Evolutionary conservation across 2,888 invertebrate genomes (phyloP), one percentile per base, ranked within the genome.

Genomic region (Caenorhabditis afra): DNA sequence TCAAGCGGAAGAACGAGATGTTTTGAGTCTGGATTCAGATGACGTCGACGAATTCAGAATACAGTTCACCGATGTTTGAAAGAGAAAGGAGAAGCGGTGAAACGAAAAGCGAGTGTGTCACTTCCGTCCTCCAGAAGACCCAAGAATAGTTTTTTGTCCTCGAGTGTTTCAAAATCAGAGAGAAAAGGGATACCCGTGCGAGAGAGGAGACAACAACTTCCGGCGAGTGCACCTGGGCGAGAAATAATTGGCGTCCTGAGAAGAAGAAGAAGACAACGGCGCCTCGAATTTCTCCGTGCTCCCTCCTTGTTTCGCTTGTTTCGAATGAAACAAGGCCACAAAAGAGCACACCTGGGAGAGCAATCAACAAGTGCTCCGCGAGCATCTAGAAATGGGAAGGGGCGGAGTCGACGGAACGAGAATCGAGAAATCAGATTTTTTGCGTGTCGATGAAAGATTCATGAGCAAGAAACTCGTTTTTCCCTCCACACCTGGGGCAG

Each of bases 361-460:
- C 67, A 61, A 61, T 70, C 70, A 53, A 37, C 53, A 71, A 53
- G 49, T 71, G 44, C 35, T 35, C 14, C n/a, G 52, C 59, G 59
- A 68, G 44, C 53, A 47, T 53, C 61, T 45, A 22, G 47, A 22
- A 70, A 53, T 61, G 39, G 49, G 58, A 73, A n/a, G 37, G 64
- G 73, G 73, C 73, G 73, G 73, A 61, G 62, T 44, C 45, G 29
- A 7, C 4, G 29, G 7, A 37, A 45, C 3, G 41, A 49, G 16
- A 55, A 53, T 18, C 16, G 45, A 35, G 20, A 20, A 20, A 29
- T 45, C 22, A 8, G 20, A 20, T 55, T 47, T 58, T 47, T 53
- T 62, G 75, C 75, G 75, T 75, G 75, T 55, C 67, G 67, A 66
- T 75, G 67, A 75, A 75, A 75, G 67, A 75, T 75, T 75, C 61